phyloP scores from a whole-genome alignment of 2,797 vertebrate species.

The Sebastes dallii region DNA sequence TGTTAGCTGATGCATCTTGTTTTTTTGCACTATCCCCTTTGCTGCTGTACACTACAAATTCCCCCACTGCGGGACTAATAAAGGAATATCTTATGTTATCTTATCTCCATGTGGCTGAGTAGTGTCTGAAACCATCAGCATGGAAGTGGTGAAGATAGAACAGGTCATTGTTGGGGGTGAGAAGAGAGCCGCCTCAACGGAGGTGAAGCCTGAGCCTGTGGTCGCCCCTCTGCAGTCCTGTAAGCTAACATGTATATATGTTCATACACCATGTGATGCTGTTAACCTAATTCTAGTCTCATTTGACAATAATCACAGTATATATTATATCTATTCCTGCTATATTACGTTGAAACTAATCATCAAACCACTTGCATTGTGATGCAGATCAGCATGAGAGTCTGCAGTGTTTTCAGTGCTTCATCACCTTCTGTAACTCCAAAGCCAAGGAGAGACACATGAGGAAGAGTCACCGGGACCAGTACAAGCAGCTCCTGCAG shows the following conservation, averaged over 20 bases:
- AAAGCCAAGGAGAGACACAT: conserved; percentile 87
- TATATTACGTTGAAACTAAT: not conserved
- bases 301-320: not conserved
- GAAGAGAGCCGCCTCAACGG: conserved; percentile 31
- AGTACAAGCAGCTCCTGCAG: conserved; percentile 79
- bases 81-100: no score
- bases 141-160: conserved; percentile 72
- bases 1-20: no score
- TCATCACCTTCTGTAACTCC: conserved; percentile 84
- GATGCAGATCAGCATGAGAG: conserved; percentile 80
- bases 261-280: not conserved
- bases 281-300: not conserved
- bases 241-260: conserved; percentile 28
- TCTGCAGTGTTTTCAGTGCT: conserved; percentile 85
- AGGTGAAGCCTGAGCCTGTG: conserved; percentile 55
- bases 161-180: conserved; percentile 68
- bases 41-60: no score
- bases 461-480: conserved; percentile 84
- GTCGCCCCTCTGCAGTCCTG: conserved; percentile 50
- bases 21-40: no score
- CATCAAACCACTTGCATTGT: not conserved
- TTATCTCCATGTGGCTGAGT: not conserved
- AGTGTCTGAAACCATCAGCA: conserved; percentile 26
- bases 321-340: not conserved
- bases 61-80: no score